phyloP scores from a whole-genome alignment of 2,113 vertebrate species.

The Tyto alba region DNA sequence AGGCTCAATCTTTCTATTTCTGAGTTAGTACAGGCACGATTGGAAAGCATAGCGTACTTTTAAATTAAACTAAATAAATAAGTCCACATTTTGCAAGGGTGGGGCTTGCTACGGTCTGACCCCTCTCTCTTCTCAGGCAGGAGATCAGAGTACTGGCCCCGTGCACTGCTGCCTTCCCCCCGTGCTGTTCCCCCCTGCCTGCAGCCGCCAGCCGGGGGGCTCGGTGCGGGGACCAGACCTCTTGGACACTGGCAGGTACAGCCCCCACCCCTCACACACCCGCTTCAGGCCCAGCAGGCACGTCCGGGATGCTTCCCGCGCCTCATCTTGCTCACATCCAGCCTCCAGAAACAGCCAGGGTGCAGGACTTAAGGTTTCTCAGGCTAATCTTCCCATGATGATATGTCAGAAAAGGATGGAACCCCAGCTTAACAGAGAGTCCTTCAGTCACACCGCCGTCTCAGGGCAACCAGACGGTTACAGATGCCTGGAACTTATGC shows the following conservation, averaged over 20 bases:
- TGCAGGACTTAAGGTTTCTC: background rate
- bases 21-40: background rate
- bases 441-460: background rate
- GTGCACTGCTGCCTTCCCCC: background rate
- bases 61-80: background rate
- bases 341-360: background rate
- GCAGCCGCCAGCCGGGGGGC: fast-evolving
- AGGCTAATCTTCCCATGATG: background rate
- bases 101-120: background rate
- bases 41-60: background rate
- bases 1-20: background rate
- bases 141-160: background rate
- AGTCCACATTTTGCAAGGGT: background rate
- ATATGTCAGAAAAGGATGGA: background rate
- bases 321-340: background rate
- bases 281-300: background rate
- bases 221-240: background rate
- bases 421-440: background rate
- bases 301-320: background rate
- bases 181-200: background rate
- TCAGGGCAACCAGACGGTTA: background rate
- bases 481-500: background rate
- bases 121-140: fast-evolving
- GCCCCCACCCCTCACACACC: too few species aligned
- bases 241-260: background rate